Evolutionary conservation across 2,888 invertebrate genomes (phyloP), one percentile per base, ranked within the genome.

Genomic region (Encarsia formosa): DNA sequence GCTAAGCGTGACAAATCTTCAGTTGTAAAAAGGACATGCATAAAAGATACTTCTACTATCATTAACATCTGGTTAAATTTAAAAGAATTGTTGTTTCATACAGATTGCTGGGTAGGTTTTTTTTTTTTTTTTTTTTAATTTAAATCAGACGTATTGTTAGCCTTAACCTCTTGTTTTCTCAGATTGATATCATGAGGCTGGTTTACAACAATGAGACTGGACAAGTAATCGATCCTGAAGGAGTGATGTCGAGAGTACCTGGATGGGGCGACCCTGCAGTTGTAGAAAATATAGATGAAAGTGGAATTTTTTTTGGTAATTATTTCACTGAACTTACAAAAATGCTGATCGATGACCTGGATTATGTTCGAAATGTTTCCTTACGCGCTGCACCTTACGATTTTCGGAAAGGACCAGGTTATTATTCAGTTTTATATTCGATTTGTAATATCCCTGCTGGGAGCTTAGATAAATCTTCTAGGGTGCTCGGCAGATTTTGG

Each of bases 371-470:
- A 57, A 90, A 89, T 69, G 74, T 83, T 8, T 87, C 89, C 44
- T 77, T 99, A 11, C 79, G 87, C 56, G 99, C 96, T 49, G 97
- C 97, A 20, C 98, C 98, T 0, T 98, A 91, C 75, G 98, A 99
- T 77, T 99, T 98, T 75, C 82, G 99, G 54, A 92, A 85, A 79
- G 94, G 88, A 52, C 95, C 96, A 61, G 91, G 95, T 94, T 80
- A 80, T 26, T 26, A 6, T 8, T 26, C n/a, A n/a, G n/a, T n/a
- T n/a, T n/a, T n/a, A n/a, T n/a, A n/a, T n/a, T n/a, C n/a, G n/a
- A n/a, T n/a, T n/a, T n/a, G n/a, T n/a, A n/a, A n/a, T n/a, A n/a
- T n/a, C n/a, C n/a, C n/a, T n/a, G n/a, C n/a, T n/a, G n/a, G n/a
- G n/a, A n/a, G n/a, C n/a, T n/a, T n/a, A n/a, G n/a, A n/a, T n/a